Percentiles rank a stretch among this genome's conserved stretches.
phyloP scores from a whole-genome alignment of 2,113 vertebrate genomes.

The Fulmarus glacialis region DNA sequence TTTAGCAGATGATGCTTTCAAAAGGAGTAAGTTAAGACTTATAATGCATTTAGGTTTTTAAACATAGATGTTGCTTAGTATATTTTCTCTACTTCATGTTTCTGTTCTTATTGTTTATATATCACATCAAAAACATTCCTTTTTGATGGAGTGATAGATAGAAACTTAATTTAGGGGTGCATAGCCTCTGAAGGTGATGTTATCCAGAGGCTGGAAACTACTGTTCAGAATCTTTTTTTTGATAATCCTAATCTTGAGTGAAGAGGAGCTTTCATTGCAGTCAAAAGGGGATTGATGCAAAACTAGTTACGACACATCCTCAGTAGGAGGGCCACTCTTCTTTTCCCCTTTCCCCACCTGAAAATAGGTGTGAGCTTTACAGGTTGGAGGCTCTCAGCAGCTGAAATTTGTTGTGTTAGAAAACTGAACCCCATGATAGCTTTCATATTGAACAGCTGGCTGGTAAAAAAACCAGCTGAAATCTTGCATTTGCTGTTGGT shows the following conservation, averaged over 20 bases:
- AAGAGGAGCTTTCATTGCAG: not conserved
- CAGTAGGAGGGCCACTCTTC: not conserved
- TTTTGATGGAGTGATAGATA: not conserved
- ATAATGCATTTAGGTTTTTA: not conserved
- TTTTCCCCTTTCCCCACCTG: not conserved
- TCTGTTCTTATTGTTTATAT: not conserved
- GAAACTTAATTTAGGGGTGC: not conserved
- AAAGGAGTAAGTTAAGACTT: not conserved
- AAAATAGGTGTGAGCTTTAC: not conserved
- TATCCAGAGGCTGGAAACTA: not conserved
- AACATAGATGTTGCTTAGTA: not conserved
- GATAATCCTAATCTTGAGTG: not conserved
- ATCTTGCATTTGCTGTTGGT: not conserved
- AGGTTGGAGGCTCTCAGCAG: not conserved
- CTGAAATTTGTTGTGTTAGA: not conserved
- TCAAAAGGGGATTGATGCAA: not conserved
- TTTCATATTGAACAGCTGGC: not conserved
- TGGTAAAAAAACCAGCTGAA: not conserved
- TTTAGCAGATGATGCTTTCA: not conserved
- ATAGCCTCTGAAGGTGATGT: fast-evolving
- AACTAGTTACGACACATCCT: not conserved
- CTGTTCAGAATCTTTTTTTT: not conserved
- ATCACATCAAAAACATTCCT: not conserved
- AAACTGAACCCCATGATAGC: not conserved
- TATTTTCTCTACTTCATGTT: not conserved